These are phyloP conservation scores for Rapana venosa DNA, from an alignment of 2,888 invertebrate genomes.

Conservation along the genomic window DNA sequence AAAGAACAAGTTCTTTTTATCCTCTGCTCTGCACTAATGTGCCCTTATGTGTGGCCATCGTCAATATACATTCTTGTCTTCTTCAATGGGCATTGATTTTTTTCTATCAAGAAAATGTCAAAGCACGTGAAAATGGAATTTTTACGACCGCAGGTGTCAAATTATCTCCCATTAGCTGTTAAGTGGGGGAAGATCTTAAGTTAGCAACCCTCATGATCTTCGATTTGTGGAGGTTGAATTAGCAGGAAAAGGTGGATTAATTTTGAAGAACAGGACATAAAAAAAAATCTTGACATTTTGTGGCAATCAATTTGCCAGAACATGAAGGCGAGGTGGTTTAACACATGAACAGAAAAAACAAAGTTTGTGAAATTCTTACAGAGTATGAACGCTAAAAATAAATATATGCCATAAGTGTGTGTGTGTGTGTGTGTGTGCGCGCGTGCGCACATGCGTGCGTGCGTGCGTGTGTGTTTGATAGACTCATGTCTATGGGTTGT, in stretches of 20 bases:
- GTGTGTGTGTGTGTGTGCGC: too few relatives aligned
- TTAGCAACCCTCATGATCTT: neutral
- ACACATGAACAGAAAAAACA: neutral
- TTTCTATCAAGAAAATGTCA: neutral
- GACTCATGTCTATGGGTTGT: too few relatives aligned
- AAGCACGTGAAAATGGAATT: neutral
- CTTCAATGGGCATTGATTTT: neutral
- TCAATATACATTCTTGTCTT: neutral
- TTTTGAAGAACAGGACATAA: neutral
- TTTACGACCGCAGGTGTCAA: neutral
- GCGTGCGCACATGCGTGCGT: too few relatives aligned
- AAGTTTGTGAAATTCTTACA: neutral
- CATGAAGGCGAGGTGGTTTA: neutral
- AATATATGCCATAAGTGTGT: too few relatives aligned
- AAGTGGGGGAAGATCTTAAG: neutral
- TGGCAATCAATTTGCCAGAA: neutral
- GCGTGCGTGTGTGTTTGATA: too few relatives aligned
- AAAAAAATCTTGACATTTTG: neutral
- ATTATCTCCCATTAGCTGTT: conserved; percentile 5
- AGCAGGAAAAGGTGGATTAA: neutral
- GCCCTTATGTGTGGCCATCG: neutral
- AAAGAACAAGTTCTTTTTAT: neutral
- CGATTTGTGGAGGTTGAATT: conserved; percentile 3
- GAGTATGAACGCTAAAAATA: too few relatives aligned
- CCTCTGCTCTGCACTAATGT: neutral